A percentile compares a stretch with the other conserved stretches of the same genome.
phyloP scores from a whole-genome alignment of 35 echinoderm and acorn worm species.

The Heliocidaris tuberculata region DNA sequence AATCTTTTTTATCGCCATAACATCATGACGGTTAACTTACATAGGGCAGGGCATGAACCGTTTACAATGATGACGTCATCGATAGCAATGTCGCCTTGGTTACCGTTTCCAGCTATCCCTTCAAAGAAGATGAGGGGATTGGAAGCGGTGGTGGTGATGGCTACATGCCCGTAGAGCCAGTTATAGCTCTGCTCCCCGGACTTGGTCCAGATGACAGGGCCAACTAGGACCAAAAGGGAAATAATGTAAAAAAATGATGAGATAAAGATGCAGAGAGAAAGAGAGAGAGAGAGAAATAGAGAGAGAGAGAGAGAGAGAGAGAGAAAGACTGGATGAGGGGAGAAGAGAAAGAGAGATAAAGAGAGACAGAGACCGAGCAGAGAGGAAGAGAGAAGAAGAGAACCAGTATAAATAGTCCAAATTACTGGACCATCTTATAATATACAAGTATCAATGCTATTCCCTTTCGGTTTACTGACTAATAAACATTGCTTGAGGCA shows the following conservation, averaged over 20 bases:
- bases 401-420: too few species aligned
- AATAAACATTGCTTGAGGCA: too few species aligned
- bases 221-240: constrained; percentile 45
- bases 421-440: too few species aligned
- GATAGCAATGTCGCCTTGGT: constrained; percentile 72
- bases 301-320: too few species aligned
- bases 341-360: too few species aligned
- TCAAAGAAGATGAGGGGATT: constrained; percentile 55
- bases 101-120: constrained; percentile 46
- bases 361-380: too few species aligned
- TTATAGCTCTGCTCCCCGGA: constrained; percentile 61
- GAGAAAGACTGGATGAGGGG: too few species aligned
- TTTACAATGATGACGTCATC: constrained; percentile 59
- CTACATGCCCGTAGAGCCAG: constrained; percentile 53
- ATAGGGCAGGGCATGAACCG: not conserved
- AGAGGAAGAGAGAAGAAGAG: too few species aligned
- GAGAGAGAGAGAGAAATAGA: not conserved
- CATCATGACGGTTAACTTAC: not conserved
- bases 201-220: constrained; percentile 50
- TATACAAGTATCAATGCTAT: too few species aligned
- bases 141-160: not conserved
- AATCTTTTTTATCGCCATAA: too few species aligned
- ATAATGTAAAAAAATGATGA: too few species aligned
- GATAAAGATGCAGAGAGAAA: not conserved
- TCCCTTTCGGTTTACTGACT: too few species aligned